Base-by-base conservation (phyloP, 2,113 vertebrate genomes). In the Petrocephalus zakoni region DNA sequence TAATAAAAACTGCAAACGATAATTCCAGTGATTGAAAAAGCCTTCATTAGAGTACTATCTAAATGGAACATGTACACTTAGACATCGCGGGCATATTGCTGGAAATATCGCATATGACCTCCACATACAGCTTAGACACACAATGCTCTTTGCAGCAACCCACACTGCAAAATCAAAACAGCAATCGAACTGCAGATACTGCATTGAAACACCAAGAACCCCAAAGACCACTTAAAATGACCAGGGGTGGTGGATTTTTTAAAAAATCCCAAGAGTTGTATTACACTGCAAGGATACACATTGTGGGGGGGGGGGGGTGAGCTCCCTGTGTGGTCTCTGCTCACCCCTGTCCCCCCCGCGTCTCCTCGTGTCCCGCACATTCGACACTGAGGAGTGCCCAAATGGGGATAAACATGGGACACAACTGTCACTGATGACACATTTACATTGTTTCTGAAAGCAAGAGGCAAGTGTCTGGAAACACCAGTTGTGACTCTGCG, bases 281-380 rank as follows among this genome's bases (percentile, higher is more conserved):
- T 86, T 89, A 89, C 84, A 25, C 84, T 8, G 10, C 75, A 64
- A 46, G 58, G 83, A 75, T 89, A 53, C 58, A 78, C 83, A 83
- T 34, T 53, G n/a, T n/a, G n/a, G 42, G 87, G 51, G 9, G 75
- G 42, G 51, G 47, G 42, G 55, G n/a, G 86, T 34, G 13, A 61
- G 46, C 93, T 92, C 46, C 90, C 92, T 95, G 94, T 95, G 94
- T 94, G 95, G 94, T 95, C 94, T 78, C 72, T 90, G 91, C 51
- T 51, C 51, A 17, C 91, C 92, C 93, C 92, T 93, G 55, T 82
- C 93, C 93, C 91, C 92, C 91, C 90, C 25, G 49, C 52, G 13
- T 78, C 53, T 29, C 37, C 25, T 4, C 37, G 13, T 22, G 47
- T 51, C 49, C 42, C 37, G 34, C 89, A 88, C 87, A 90, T 53